phyloP scores from a whole-genome alignment of 2,888 invertebrate genomes.

The Morpho helenor region DNA sequence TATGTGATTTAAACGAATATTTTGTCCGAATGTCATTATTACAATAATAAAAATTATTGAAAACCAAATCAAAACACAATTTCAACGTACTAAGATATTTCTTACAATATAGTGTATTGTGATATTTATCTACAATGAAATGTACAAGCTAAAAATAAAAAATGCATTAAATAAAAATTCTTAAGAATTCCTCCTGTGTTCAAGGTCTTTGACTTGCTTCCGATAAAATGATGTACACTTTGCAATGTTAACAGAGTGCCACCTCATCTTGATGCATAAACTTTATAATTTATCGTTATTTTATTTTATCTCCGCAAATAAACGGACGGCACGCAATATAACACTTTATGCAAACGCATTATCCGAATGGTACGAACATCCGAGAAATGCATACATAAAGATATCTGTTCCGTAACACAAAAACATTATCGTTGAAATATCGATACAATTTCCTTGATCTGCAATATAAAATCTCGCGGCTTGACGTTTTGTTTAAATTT shows the following conservation, averaged over 20 bases:
- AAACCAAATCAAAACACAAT: too few species aligned
- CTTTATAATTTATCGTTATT: conserved; percentile 34
- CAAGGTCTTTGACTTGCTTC: conserved; percentile 13
- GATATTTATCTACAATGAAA: neutral
- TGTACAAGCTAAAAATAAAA: neutral
- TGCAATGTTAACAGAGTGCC: conserved; percentile 15
- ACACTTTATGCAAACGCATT: conserved; percentile 34
- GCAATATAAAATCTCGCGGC: conserved; percentile 69
- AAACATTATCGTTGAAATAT: conserved; percentile 74
- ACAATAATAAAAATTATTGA: too few species aligned
- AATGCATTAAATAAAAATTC: neutral
- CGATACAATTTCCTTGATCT: conserved; percentile 76
- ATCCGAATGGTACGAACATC: conserved; percentile 53
- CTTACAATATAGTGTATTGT: too few species aligned
- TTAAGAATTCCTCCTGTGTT: neutral
- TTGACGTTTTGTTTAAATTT: conserved; percentile 71
- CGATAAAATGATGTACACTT: conserved; percentile 18
- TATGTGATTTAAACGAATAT: too few species aligned
- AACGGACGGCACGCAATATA: conserved; percentile 30
- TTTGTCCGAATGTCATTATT: too few species aligned
- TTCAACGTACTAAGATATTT: too few species aligned
- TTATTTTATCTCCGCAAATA: conserved; percentile 35
- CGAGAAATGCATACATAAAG: conserved; percentile 60
- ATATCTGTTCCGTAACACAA: conserved; percentile 63
- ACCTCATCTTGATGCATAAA: conserved; percentile 31